Conservation (phyloP, 1,140 invertebrate species). For the Papilio xuthus region DNA sequence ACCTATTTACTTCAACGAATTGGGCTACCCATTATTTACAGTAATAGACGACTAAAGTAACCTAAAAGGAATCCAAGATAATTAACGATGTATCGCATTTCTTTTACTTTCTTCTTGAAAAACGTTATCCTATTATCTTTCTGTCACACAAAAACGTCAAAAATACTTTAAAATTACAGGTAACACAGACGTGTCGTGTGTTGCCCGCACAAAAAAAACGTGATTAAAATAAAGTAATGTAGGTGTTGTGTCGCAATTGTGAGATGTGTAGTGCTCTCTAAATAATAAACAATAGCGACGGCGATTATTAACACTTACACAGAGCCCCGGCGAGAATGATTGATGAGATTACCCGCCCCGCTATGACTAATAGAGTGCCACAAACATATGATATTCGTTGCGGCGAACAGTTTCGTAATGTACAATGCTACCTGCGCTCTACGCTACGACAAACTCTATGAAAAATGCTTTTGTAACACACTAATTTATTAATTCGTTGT, state of each 20-base stretch:
- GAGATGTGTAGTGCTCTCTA: conserved; percentile 43
- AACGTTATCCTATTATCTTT: background rate
- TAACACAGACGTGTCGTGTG: background rate
- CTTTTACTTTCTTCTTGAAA: background rate
- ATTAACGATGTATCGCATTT: background rate
- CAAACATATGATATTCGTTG: conserved; percentile 69
- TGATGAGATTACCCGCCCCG: conserved; percentile 63
- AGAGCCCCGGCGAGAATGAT: conserved; percentile 62
- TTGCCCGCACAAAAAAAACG: conserved; percentile 1
- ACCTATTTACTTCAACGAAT: conserved; percentile 36
- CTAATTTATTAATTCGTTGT: conserved; percentile 4
- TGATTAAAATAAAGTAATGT: conserved; percentile 35
- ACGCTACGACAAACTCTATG: background rate
- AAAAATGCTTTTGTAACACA: conserved; percentile 16
- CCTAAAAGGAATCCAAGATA: background rate
- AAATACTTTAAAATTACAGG: background rate
- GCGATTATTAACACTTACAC: conserved; percentile 77
- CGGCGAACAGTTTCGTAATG: conserved; percentile 54
- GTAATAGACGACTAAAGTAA: background rate
- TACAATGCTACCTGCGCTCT: conserved; percentile 10
- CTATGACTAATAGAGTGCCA: conserved; percentile 75
- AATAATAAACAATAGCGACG: conserved; percentile 68
- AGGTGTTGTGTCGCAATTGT: conserved; percentile 24
- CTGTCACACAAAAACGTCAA: background rate
- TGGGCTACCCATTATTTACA: conserved; percentile 3